These are phyloP conservation scores for Pollenia labialis DNA, from an alignment of 2,888 invertebrate genomes.

Conservation along the genomic window DNA sequence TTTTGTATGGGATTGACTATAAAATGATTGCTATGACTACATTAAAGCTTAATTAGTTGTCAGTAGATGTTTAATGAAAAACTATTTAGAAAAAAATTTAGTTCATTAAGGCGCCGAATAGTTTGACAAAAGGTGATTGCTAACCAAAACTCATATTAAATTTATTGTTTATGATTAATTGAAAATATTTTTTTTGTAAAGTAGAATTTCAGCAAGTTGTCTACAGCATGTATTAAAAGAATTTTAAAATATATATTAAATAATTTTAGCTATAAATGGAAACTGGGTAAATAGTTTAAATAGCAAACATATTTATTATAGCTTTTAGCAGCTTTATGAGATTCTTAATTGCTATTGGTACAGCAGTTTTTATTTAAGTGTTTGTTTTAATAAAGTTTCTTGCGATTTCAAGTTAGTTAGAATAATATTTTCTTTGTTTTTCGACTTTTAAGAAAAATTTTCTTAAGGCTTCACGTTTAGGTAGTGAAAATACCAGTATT, in stretches of 20 bases:
- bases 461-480: no score
- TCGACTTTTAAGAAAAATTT: no score
- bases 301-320: no score
- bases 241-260: constrained; percentile 11
- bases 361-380: no score
- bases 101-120: constrained; percentile 54
- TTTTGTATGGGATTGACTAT: no score
- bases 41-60: constrained; percentile 57
- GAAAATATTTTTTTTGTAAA: constrained; percentile 3
- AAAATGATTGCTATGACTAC: constrained; percentile 30
- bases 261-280: constrained; percentile 31
- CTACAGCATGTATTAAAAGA: not conserved
- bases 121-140: constrained; percentile 38
- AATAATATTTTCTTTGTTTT: no score
- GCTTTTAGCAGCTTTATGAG: no score
- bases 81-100: constrained; percentile 13
- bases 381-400: no score
- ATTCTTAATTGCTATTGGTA: no score
- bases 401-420: no score
- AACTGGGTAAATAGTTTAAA: constrained; percentile 14
- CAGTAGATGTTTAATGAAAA: constrained; percentile 32
- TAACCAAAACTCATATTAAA: constrained; percentile 21
- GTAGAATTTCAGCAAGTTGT: constrained; percentile 43
- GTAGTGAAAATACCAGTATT: no score
- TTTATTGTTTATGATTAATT: constrained; percentile 45